Base-by-base conservation (phyloP, 2,888 invertebrate species). In the Cryptosula pallasiana region DNA sequence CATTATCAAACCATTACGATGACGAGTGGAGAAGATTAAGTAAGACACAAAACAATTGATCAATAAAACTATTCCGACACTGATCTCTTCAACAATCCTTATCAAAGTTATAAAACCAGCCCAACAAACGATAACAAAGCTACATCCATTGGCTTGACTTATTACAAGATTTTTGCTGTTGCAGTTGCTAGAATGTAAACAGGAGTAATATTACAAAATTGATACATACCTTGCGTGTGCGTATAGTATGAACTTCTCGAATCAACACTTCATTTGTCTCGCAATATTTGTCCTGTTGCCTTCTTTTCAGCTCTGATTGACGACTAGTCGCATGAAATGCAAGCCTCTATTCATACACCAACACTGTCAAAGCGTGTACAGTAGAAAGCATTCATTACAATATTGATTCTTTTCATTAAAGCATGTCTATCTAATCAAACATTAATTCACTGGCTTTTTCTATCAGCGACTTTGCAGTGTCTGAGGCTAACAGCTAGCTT, bases 331-430 rank as follows among this genome's bases (percentile, higher is more conserved):
- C 16, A 45, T 45, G 20, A 45, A 45, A 25, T 32, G 34, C 13
- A 13, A 29, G 63, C 32, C 32, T 63, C 29, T 34, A 63, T 63
- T 63, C 63, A n/a, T 5, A 63, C n/a, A 63, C 5, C 25, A 27
- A 34, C 63, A 29, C 32, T 29, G 63, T 63, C 63, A 63, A 63
- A 32, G 27, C 9, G 29, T n/a, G 25, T 25, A 63, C 13, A 25
- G 55, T 34, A 63, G 25, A 34, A n/a, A 5, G 29, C 5, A 63
- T 63, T 63, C 63, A 27, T 63, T 32, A 13, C 5, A n/a, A 16
- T 63, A 63, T 63, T 63, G 63, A 63, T 63, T 63, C 63, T 34
- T 25, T 63, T 63, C 63, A 63, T 63, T 63, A 63, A 63, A 63
- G 32, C 63, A 63, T 63, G 32, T 63, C 63, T 32, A 27, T 45